Conservation (phyloP, 1,140 invertebrate species). For the Macrosteles quadrilineatus region DNA sequence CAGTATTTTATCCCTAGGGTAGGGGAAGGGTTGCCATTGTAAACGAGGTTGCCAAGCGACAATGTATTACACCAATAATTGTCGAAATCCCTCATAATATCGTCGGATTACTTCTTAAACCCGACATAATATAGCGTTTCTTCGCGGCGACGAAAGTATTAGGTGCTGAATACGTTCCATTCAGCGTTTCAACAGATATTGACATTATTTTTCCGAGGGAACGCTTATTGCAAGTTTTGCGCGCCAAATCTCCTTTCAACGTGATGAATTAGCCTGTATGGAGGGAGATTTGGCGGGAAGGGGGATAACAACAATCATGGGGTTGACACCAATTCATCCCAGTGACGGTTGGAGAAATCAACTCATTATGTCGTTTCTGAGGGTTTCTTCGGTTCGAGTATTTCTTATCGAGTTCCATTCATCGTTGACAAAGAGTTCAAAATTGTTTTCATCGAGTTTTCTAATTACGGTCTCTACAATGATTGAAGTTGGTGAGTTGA, state of each 20-base stretch:
- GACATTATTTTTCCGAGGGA: conserved; percentile 16
- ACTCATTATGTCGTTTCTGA: not conserved
- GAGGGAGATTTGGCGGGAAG: not conserved
- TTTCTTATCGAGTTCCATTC: too few relatives aligned
- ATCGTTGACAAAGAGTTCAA: too few relatives aligned
- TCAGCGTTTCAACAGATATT: conserved; percentile 2
- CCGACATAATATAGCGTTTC: not conserved
- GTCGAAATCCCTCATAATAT: conserved; percentile 16
- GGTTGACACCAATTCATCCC: conserved; percentile 2
- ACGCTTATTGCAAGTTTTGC: conserved; percentile 13
- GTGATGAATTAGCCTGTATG: conserved; percentile 9
- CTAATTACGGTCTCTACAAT: too few relatives aligned
- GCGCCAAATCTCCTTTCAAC: conserved; percentile 3
- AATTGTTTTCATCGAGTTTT: too few relatives aligned
- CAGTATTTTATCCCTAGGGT: not conserved
- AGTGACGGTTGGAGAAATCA: not conserved
- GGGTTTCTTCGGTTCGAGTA: not conserved
- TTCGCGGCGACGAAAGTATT: not conserved
- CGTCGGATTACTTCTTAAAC: conserved; percentile 18
- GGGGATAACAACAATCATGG: conserved; percentile 5
- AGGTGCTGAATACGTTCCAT: not conserved
- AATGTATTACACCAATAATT: conserved; percentile 21
- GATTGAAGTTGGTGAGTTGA: too few relatives aligned
- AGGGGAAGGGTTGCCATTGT: not conserved
- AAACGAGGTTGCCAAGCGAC: conserved; percentile 6